Conservation (phyloP, 2,888 invertebrate species). For the Calameuta pallipes region DNA sequence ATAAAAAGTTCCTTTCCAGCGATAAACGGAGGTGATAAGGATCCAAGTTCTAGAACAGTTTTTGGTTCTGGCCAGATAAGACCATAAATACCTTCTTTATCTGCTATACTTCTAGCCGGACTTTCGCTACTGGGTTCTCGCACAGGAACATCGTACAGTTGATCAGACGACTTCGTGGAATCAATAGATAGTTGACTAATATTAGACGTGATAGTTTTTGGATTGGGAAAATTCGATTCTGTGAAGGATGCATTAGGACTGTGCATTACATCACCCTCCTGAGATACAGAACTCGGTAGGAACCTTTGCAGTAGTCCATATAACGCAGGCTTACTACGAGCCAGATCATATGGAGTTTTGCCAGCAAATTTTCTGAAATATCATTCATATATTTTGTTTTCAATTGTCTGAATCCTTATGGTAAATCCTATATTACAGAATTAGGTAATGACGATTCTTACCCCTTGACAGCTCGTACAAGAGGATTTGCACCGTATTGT, state of each 20-base stretch:
- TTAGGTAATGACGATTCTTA: constrained; percentile 35
- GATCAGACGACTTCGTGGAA: constrained; percentile 58
- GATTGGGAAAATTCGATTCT: constrained; percentile 50
- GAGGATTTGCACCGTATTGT: constrained; percentile 70
- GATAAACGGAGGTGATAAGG: constrained; percentile 63
- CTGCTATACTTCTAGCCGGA: constrained; percentile 43
- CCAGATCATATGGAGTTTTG: constrained; percentile 59
- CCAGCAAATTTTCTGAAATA: constrained; percentile 56
- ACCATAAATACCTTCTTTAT: constrained; percentile 53
- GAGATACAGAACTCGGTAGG: constrained; percentile 46
- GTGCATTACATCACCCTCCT: constrained; percentile 56
- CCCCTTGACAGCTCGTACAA: constrained; percentile 68
- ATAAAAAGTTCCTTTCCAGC: constrained; percentile 66
- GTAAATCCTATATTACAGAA: background rate
- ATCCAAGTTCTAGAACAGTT: constrained; percentile 68
- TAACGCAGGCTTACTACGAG: constrained; percentile 50
- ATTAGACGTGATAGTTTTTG: constrained; percentile 53
- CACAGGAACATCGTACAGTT: constrained; percentile 50
- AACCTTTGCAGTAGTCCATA: constrained; percentile 52
- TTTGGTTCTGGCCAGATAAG: constrained; percentile 73
- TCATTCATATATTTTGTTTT: background rate
- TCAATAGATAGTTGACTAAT: constrained; percentile 61
- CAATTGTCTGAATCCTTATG: background rate
- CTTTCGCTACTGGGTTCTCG: constrained; percentile 50
- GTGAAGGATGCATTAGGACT: constrained; percentile 47